phyloP scores from a whole-genome alignment of 2,888 invertebrate genomes.

The Dolichomitus sp. region DNA sequence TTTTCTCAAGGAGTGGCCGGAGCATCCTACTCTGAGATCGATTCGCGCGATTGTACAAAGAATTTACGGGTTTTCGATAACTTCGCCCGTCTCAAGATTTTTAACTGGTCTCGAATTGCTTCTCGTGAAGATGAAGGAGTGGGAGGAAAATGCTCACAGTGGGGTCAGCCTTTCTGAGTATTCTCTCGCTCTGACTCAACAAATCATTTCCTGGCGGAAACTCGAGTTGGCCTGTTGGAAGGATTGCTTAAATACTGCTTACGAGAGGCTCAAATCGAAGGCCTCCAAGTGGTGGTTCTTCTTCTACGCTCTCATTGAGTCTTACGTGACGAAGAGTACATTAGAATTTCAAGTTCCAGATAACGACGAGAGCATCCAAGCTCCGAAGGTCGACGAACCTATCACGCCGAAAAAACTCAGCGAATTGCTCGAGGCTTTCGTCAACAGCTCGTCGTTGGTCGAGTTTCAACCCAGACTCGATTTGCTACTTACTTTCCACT shows the following conservation, averaged over 20 bases:
- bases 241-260: constrained; percentile 91
- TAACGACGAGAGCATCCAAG: constrained; percentile 73
- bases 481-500: constrained; percentile 93
- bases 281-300: constrained; percentile 97
- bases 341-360: constrained; percentile 71
- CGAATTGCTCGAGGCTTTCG: constrained; percentile 91
- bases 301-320: constrained; percentile 91
- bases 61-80: constrained; percentile 91
- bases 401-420: constrained; percentile 86
- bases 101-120: constrained; percentile 96
- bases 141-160: constrained; percentile 96
- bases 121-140: constrained; percentile 94
- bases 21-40: constrained; percentile 95
- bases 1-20: constrained; percentile 94
- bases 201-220: constrained; percentile 96
- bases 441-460: constrained; percentile 94
- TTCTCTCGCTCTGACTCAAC: constrained; percentile 91
- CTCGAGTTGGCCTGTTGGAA: constrained; percentile 96
- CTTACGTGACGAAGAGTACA: constrained; percentile 86
- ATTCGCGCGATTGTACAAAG: constrained; percentile 90
- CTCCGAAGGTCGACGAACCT: constrained; percentile 74
- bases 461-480: constrained; percentile 94
- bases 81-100: constrained; percentile 95
- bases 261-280: constrained; percentile 89
- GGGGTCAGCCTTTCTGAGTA: constrained; percentile 93